Evolutionary conservation across 1,140 invertebrate species (phyloP).

Genomic region (Caenorhabditis tropicalis): DNA sequence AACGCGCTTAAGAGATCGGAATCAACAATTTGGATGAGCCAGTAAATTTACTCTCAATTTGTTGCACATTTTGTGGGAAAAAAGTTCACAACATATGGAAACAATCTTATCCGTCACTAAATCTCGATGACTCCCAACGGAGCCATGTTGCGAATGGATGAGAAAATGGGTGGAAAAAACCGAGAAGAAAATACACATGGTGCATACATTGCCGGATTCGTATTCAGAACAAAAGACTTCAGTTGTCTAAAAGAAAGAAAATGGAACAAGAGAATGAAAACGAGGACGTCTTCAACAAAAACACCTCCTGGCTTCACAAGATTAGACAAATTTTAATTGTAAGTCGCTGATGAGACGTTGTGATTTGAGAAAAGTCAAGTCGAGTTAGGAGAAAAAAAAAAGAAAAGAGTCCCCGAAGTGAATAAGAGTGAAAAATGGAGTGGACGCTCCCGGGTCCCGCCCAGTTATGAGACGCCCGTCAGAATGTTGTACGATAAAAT

Average conservation of each 20-base stretch:
- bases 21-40: no score
- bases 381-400: not conserved
- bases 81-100: constrained; percentile 33
- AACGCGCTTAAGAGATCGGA: no score
- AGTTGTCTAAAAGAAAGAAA: not conserved
- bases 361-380: not conserved
- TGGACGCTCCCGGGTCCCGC: not conserved
- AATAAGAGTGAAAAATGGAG: constrained; percentile 6
- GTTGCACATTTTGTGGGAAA: not conserved
- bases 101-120: constrained; percentile 40
- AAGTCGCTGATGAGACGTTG: not conserved
- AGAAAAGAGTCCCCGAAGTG: not conserved
- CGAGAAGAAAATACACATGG: constrained; percentile 3
- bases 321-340: not conserved
- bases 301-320: not conserved
- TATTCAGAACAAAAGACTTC: constrained; percentile 21
- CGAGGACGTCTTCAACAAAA: constrained; percentile 1
- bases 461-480: not conserved
- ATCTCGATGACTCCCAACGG: constrained; percentile 40
- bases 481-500: constrained; percentile 26
- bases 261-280: not conserved
- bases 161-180: not conserved
- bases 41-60: not conserved
- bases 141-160: constrained; percentile 11
- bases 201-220: constrained; percentile 24